Evolutionary conservation across 2,888 invertebrate species (phyloP), one percentile per base, ranked within the genome.

Genomic region (Clunio marinus): DNA sequence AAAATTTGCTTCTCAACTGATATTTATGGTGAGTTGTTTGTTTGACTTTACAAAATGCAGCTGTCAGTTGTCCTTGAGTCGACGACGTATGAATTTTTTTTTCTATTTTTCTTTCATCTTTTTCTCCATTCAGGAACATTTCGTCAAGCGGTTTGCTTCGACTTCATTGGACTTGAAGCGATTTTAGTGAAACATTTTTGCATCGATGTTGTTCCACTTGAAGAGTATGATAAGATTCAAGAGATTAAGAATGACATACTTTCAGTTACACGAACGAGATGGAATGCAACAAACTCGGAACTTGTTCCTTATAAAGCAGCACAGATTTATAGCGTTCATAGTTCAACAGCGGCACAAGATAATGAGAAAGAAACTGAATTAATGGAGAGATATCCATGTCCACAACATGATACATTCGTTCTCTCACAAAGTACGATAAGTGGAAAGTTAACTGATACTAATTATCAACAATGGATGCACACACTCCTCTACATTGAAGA

Each of bases 401-500:
- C 88, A 0, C 80, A 84, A 66, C 83, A 84, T 1, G 83, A 84
- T 62, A 86, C 84, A 8, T 87, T 89, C 72, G 81, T 83, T 2
- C 77, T 89, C 7, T 87, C 88, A 0, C 87, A 88, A 71, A 83
- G 86, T 0, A 86, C 88, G 0, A 82, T 88, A 69, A 80, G 81
- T 17, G 86, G 87, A 71, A 80, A 81, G 51, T 78, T 86, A 59
- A 87, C 86, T 1, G 83, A 83, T 71, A 84, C 84, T 70, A 90
- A 89, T 75, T 91, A 91, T 75, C 81, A 85, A 41, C 83, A 83
- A 5, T 82, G 89, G 71, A 86, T 89, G 81, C 90, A 91, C 74
- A 88, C 89, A 73, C 77, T 91, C 73, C 79, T 91, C 1, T 85
- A 84, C 71, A 84, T 90, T 25, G 91, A 91, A 77, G 91, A 91